phyloP scores from a whole-genome alignment of 2,888 invertebrate species.

The Aporophyla lueneburgensis region DNA sequence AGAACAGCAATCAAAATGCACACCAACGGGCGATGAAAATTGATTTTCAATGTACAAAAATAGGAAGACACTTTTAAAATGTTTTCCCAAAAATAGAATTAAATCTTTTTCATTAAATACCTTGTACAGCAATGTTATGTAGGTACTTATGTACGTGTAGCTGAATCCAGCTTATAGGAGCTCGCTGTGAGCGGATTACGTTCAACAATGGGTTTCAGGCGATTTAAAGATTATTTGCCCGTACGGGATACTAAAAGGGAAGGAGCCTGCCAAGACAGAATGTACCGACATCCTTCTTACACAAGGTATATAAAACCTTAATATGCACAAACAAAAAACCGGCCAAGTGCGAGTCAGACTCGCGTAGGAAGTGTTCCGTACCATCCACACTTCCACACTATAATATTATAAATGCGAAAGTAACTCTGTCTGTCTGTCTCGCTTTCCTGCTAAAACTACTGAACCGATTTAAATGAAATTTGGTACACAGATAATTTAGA shows the following conservation, averaged over 20 bases:
- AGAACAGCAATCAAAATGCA: constrained; percentile 6
- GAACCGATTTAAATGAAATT: no score
- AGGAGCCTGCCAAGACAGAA: no score
- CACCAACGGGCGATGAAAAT: background rate
- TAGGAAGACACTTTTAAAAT: background rate
- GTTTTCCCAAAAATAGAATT: background rate
- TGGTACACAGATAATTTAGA: no score
- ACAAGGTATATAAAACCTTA: no score
- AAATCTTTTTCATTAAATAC: constrained; percentile 13
- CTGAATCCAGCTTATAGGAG: constrained; percentile 38
- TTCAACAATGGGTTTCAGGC: constrained; percentile 35
- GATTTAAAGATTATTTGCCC: constrained; percentile 34
- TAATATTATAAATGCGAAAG: no score
- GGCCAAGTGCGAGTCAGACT: no score
- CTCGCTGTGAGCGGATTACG: constrained; percentile 52
- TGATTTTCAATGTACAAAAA: background rate
- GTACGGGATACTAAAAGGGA: constrained; percentile 12
- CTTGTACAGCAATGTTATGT: constrained; percentile 8
- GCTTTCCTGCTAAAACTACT: no score
- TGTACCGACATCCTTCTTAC: no score
- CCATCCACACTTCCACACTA: no score
- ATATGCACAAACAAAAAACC: no score
- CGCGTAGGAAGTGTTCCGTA: no score
- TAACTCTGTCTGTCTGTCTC: no score
- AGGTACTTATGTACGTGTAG: background rate